Percentiles rank a stretch among this genome's conserved stretches.
These are phyloP conservation scores for Hydractinia echinata DNA, from an alignment of 30 jellyfish, hydroid and myxozoan genomes.

Conservation along the genomic window DNA sequence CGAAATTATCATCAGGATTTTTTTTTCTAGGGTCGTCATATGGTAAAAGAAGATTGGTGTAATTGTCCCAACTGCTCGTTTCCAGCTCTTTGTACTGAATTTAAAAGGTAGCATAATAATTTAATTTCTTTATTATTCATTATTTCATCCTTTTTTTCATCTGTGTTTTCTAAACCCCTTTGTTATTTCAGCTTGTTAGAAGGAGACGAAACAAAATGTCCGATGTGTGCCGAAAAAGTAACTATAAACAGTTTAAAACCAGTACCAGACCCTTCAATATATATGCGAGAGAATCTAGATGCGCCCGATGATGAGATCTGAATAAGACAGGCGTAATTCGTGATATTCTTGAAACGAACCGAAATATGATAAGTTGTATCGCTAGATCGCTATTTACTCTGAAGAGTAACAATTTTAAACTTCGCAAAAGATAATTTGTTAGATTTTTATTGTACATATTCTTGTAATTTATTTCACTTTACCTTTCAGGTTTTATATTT, in stretches of 20 bases:
- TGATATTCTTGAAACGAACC: too few relatives aligned
- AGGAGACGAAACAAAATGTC: conserved; percentile 94
- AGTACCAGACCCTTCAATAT: conserved; percentile 59
- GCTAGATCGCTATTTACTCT: too few relatives aligned
- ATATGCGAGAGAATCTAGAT: conserved; percentile 27
- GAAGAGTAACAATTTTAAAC: too few relatives aligned
- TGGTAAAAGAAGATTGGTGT: conserved; percentile 90
- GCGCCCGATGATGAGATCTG: not conserved
- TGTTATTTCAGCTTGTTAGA: conserved; percentile 41
- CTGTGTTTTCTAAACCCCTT: too few relatives aligned
- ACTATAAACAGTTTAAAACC: conserved; percentile 84
- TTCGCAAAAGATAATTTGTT: too few relatives aligned
- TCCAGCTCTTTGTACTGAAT: conserved; percentile 89
- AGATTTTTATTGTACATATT: too few relatives aligned
- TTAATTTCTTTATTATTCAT: too few relatives aligned
- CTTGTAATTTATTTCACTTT: too few relatives aligned
- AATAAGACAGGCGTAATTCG: not conserved
- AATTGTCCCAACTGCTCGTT: conserved; percentile 86
- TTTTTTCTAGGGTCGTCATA: conserved; percentile 68
- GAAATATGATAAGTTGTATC: too few relatives aligned
- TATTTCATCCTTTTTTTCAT: not conserved
- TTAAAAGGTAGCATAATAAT: conserved; percentile 19
- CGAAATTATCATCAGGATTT: not conserved
- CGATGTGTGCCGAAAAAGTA: conserved; percentile 93
- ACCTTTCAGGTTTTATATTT: too few relatives aligned